Percentiles rank a stretch among this genome's conserved stretches.
Evolutionary conservation across 1,140 invertebrate genomes (phyloP).

Genomic region (Calephelis virginiensis): DNA sequence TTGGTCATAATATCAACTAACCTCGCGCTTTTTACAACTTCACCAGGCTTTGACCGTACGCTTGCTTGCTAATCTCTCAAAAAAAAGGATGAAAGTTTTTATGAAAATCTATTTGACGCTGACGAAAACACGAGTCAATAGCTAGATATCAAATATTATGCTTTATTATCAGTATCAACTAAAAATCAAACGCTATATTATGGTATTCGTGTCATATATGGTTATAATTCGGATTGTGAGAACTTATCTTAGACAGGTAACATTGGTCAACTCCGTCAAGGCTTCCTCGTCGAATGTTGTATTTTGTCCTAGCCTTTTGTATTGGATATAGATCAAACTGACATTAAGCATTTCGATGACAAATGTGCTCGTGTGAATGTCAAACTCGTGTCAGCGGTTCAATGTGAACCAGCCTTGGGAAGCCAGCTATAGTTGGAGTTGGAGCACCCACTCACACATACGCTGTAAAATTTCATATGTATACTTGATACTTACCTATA

Average conservation of each 20-base stretch:
- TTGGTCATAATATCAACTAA: too few relatives aligned
- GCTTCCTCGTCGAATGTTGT: slow-evolving; percentile 9
- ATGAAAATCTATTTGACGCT: too few relatives aligned
- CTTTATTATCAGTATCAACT: too few relatives aligned
- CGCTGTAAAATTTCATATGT: slow-evolving; percentile 11
- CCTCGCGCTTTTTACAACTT: too few relatives aligned
- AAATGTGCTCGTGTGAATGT: slow-evolving; percentile 44
- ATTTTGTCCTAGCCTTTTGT: neutral
- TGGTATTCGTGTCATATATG: slow-evolving; percentile 4
- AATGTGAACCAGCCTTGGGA: slow-evolving; percentile 38
- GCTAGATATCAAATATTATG: too few relatives aligned
- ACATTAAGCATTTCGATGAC: slow-evolving; percentile 48
- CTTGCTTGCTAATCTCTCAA: too few relatives aligned
- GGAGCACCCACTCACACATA: slow-evolving; percentile 21
- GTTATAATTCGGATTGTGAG: neutral
- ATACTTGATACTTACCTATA: too few relatives aligned
- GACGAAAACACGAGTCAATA: too few relatives aligned
- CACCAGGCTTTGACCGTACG: too few relatives aligned
- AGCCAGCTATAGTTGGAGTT: slow-evolving; percentile 20
- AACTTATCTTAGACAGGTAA: slow-evolving; percentile 3
- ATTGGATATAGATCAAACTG: slow-evolving; percentile 38
- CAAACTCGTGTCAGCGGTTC: slow-evolving; percentile 56
- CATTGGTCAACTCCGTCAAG: slow-evolving; percentile 8
- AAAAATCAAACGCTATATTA: neutral
- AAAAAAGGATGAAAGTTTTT: too few relatives aligned